These are phyloP conservation scores for Oreochromis grahami DNA, from an alignment of 2,797 vertebrate genomes.

Conservation along the genomic window DNA sequence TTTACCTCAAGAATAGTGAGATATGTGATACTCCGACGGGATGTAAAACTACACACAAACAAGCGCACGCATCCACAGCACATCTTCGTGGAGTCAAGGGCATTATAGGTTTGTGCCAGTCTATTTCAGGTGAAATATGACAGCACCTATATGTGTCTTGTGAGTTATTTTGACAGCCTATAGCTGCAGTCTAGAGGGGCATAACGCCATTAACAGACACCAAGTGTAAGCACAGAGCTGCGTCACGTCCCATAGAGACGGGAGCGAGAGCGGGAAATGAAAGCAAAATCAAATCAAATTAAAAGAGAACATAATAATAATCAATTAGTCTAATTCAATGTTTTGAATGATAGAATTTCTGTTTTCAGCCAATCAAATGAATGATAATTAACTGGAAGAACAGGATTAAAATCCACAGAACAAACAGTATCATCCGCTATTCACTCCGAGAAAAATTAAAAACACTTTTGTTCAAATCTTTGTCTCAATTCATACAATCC, in stretches of 20 bases:
- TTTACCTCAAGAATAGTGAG: conserved; percentile 17
- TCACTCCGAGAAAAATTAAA: neutral
- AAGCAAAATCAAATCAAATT: neutral
- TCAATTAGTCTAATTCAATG: neutral
- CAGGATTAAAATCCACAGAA: neutral
- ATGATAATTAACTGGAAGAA: neutral
- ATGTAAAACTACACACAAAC: neutral
- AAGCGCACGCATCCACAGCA: neutral
- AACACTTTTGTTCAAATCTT: neutral
- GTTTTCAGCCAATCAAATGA: neutral
- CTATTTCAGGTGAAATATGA: conserved; percentile 2
- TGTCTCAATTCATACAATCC: neutral
- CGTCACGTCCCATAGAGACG: neutral
- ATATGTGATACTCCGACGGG: neutral
- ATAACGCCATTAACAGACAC: conserved; percentile 19
- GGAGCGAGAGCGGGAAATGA: neutral
- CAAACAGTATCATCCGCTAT: neutral
- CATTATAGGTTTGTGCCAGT: neutral
- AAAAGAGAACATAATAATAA: neutral
- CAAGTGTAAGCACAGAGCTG: neutral
- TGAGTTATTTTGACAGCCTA: neutral
- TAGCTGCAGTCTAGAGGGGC: conserved; percentile 6
- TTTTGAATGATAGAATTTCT: neutral
- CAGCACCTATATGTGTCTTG: neutral
- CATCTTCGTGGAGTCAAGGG: neutral